Base-by-base conservation (phyloP, 2,888 invertebrate genomes). In the Lymantria dispar region DNA sequence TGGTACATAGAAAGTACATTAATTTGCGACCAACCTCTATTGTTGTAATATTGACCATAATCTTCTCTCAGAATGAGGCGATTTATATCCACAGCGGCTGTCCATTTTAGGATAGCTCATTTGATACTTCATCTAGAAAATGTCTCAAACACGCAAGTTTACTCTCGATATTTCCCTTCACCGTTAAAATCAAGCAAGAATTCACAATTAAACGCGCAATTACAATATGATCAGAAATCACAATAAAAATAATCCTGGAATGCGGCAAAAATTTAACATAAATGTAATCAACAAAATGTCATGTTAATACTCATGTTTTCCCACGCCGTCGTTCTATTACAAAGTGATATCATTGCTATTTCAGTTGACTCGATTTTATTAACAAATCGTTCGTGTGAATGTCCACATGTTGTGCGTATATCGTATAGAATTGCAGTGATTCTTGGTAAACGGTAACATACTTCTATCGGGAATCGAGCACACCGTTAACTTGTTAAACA, bases 321-420 rank as follows among this genome's bases (percentile, higher is more conserved):
- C 63, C 66, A 66, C 66, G 76, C 68, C 72, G 40, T 44, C 52
- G 61, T 68, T 54, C 54, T 60, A 64, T 68, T 62, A 57, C 60
- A 60, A 62, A 61, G 64, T 68, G 72, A 70, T 75, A 72, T 72
- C 73, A 72, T 59, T 62, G 68, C 66, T 66, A 68, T 68, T 74
- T 73, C 62, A 72, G 68, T 62, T 50, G 54, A 62, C 63, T 58
- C 63, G 56, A 59, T 62, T 69, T 53, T 65, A 66, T 68, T 65
- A 68, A 60, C 66, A 65, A 62, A 60, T 56, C 55, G 55, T 50
- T 44, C 63, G 54, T 62, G 60, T 57, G 56, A 68, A 62, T 60
- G 54, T 50, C 49, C 54, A 54, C 45, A 50, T 57, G 48, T 46
- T 42, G 42, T 43, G 39, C 54, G 40, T 39, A 51, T 22, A 22